Conservation (phyloP, 2,888 invertebrate genomes). For the Pseudoips prasinana region DNA sequence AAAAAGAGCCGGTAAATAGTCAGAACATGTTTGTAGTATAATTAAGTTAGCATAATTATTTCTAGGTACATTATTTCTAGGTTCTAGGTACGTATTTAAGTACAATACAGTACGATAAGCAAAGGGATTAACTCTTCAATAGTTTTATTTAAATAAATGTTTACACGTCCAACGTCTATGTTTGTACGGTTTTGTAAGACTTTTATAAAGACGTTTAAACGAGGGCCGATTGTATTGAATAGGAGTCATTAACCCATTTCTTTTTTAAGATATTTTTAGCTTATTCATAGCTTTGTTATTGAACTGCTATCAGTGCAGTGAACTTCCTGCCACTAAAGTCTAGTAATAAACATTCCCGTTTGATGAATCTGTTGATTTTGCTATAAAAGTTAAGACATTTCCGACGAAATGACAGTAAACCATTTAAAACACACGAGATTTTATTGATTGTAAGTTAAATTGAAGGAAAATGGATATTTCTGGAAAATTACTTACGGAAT, state of each 20-base stretch:
- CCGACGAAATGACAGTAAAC: constrained; percentile 10
- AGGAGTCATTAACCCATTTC: constrained; percentile 67
- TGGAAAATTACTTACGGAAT: too few species aligned
- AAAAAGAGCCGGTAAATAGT: too few species aligned
- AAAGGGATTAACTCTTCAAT: neutral
- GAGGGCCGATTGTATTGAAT: constrained; percentile 45
- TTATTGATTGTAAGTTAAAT: neutral
- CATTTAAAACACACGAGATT: neutral
- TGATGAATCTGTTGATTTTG: constrained; percentile 26
- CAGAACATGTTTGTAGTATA: too few species aligned
- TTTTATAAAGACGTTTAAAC: constrained; percentile 31
- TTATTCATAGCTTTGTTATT: constrained; percentile 50
- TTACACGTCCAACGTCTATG: constrained; percentile 12
- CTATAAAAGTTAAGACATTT: too few species aligned
- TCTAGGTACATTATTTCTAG: too few species aligned
- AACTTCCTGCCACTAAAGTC: constrained; percentile 31
- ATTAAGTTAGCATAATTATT: too few species aligned
- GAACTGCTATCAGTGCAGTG: constrained; percentile 40
- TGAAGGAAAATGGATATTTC: too few species aligned
- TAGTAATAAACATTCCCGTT: constrained; percentile 14
- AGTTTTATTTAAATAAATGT: constrained; percentile 18
- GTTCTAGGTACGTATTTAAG: too few species aligned
- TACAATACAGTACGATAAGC: too few species aligned
- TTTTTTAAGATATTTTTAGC: constrained; percentile 58
- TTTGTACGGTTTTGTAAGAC: constrained; percentile 18